Evolutionary conservation across 1,140 invertebrate genomes (phyloP).

Genomic region (Piezodorus guildinii): DNA sequence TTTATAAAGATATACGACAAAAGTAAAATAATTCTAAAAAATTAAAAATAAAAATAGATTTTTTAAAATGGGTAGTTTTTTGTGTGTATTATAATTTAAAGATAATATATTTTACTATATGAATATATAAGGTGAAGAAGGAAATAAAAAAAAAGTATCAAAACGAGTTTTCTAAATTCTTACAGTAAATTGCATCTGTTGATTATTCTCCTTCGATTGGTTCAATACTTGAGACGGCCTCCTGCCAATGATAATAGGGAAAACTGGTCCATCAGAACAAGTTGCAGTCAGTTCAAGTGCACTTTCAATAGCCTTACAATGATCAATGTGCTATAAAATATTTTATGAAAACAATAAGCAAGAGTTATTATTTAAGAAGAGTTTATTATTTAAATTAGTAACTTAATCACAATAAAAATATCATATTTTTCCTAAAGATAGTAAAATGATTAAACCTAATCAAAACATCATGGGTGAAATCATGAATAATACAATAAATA

Average conservation of each 20-base stretch:
- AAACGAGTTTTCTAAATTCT: neutral
- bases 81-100: too few species aligned
- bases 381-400: too few species aligned
- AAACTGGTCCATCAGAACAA: conserved; percentile 22
- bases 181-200: neutral
- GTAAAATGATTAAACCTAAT: neutral
- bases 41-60: too few species aligned
- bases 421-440: neutral
- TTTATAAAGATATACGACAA: too few species aligned
- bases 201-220: conserved; percentile 1
- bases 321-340: conserved; percentile 25
- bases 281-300: conserved; percentile 21
- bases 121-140: too few species aligned
- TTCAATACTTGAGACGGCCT: conserved; percentile 21
- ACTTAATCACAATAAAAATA: neutral
- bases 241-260: conserved; percentile 28
- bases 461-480: neutral
- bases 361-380: conserved; percentile 3
- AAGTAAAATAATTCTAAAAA: too few species aligned
- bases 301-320: conserved; percentile 27
- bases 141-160: too few species aligned
- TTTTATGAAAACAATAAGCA: neutral
- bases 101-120: too few species aligned
- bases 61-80: too few species aligned
- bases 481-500: too few species aligned